Percentiles rank a stretch among this genome's conserved stretches.
Conservation (phyloP, 2,797 vertebrate species). For the Mus caroli region DNA sequence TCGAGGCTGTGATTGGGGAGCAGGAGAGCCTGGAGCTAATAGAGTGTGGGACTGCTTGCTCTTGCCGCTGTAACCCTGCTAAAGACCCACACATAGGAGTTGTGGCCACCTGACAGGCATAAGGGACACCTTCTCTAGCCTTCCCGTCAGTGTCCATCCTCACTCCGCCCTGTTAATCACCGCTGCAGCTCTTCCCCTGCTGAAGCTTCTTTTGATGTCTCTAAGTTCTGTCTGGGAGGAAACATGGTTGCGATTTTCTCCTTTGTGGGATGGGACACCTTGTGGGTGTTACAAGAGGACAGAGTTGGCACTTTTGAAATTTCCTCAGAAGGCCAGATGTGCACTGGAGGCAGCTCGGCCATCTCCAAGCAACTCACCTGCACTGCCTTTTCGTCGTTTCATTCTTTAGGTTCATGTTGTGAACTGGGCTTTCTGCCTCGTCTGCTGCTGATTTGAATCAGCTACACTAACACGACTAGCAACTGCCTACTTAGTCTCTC, state of each 20-base stretch:
- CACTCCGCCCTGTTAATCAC: no score
- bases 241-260: not conserved
- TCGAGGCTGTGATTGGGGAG: not conserved
- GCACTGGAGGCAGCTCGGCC: not conserved
- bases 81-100: not conserved
- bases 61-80: not conserved
- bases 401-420: constrained; percentile 11
- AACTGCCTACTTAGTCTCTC: not conserved
- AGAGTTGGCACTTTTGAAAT: not conserved
- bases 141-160: no score
- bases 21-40: no score
- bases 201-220: not conserved
- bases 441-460: not conserved
- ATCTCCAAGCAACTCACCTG: not conserved
- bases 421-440: not conserved
- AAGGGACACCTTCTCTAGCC: not conserved
- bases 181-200: not conserved
- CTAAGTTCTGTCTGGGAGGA: not conserved
- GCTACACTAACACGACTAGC: not conserved
- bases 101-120: not conserved
- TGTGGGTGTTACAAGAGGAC: not conserved
- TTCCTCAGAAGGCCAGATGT: not conserved
- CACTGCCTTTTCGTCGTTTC: not conserved
- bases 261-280: not conserved
- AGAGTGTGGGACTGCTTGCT: not conserved